Conservation (phyloP, 2,888 invertebrate genomes). For the Opisthograptis luteolata region DNA sequence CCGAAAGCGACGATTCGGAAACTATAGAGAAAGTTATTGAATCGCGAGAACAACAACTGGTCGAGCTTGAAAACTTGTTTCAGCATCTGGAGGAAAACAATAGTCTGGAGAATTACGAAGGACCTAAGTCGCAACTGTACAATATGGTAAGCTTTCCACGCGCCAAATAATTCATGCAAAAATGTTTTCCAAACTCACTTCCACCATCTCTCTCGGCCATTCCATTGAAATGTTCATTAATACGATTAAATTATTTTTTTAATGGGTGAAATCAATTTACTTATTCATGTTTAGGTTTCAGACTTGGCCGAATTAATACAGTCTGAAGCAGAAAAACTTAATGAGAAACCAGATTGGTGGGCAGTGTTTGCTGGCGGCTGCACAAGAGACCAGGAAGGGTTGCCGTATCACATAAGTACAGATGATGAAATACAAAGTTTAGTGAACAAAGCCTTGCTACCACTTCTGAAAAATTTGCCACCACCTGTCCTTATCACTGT, state of each 20-base stretch:
- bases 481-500: constrained; percentile 89
- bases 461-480: constrained; percentile 85
- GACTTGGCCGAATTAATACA: constrained; percentile 77
- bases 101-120: constrained; percentile 76
- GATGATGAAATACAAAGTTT: constrained; percentile 86
- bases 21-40: constrained; percentile 77
- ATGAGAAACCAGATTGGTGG: constrained; percentile 90
- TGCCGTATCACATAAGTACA: constrained; percentile 93
- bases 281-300: constrained; percentile 59
- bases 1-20: constrained; percentile 73
- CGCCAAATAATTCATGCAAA: too few relatives aligned
- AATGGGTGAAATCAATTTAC: background rate
- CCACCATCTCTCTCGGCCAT: too few relatives aligned
- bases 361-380: constrained; percentile 94
- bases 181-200: too few relatives aligned
- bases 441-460: constrained; percentile 83
- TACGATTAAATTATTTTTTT: too few relatives aligned
- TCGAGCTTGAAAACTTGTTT: constrained; percentile 87
- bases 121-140: constrained; percentile 60
- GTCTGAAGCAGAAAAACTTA: constrained; percentile 80
- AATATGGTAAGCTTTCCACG: constrained; percentile 56
- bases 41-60: constrained; percentile 86
- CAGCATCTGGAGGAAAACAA: constrained; percentile 86
- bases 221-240: too few relatives aligned
- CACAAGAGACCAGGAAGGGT: constrained; percentile 92